These are phyloP conservation scores for Dryobates pubescens DNA, from an alignment of 2,797 vertebrate species.

Conservation along the genomic window DNA sequence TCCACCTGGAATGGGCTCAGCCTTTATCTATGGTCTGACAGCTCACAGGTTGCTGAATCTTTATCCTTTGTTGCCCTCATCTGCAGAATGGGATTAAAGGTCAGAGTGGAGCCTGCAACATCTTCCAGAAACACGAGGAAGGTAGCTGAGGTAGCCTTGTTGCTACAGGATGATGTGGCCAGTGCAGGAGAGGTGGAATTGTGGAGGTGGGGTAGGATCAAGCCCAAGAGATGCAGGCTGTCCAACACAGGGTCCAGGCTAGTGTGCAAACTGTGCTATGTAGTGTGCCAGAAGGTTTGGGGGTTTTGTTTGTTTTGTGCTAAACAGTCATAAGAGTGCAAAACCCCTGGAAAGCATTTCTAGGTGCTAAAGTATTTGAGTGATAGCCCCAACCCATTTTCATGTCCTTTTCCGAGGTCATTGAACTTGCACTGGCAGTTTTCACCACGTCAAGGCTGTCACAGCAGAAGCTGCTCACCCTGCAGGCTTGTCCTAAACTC, in stretches of 20 bases:
- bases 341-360: background rate
- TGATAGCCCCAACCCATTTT: background rate
- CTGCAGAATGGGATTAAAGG: background rate
- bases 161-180: background rate
- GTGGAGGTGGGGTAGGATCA: accelerated
- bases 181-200: background rate
- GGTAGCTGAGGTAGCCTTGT: background rate
- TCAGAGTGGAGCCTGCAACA: accelerated
- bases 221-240: background rate
- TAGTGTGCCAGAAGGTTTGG: background rate
- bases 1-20: background rate
- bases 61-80: background rate
- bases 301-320: background rate
- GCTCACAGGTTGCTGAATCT: background rate
- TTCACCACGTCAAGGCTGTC: background rate
- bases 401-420: background rate
- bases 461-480: background rate
- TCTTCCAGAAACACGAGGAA: background rate
- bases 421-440: background rate
- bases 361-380: background rate
- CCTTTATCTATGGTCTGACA: constrained; percentile 13
- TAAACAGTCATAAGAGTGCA: background rate
- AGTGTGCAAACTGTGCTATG: accelerated
- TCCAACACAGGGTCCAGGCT: too few relatives aligned
- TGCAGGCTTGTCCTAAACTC: background rate